Conservation (phyloP, 1,140 invertebrate species). For the Aethina tumida region DNA sequence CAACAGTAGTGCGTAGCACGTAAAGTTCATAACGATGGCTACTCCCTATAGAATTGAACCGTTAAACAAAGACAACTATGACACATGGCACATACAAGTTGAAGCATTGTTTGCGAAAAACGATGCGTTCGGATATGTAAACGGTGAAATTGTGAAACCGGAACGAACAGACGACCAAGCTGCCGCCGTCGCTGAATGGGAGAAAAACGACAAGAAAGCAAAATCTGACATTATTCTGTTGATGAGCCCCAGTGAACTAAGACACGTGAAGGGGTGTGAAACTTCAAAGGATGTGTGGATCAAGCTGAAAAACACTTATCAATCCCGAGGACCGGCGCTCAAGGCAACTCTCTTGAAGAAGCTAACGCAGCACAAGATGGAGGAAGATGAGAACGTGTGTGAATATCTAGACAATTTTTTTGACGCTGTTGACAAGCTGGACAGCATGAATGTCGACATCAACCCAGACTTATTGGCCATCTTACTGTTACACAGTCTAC, state of each 20-base stretch:
- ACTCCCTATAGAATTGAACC: no score
- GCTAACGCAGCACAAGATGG: slow-evolving; percentile 21
- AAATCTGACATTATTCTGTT: slow-evolving; percentile 19
- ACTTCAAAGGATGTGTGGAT: slow-evolving; percentile 22
- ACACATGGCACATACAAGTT: no score
- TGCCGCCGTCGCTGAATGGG: no score
- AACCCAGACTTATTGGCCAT: slow-evolving; percentile 20
- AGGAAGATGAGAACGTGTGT: slow-evolving; percentile 16
- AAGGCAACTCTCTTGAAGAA: slow-evolving; percentile 24
- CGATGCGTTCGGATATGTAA: no score
- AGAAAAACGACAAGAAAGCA: no score
- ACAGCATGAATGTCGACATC: slow-evolving; percentile 21
- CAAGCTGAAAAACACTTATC: slow-evolving; percentile 19
- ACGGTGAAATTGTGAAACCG: no score
- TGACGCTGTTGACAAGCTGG: slow-evolving; percentile 22
- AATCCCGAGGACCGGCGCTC: slow-evolving; percentile 15
- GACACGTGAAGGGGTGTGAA: slow-evolving; percentile 8
- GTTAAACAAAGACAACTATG: no score
- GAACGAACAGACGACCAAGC: no score
- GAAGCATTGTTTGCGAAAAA: no score
- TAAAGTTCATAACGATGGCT: no score
- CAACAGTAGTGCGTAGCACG: no score
- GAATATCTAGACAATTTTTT: slow-evolving; percentile 21
- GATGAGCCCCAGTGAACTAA: slow-evolving; percentile 14
- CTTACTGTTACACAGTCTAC: slow-evolving; percentile 28